Evolutionary conservation across 2,797 vertebrate genomes (phyloP).

Genomic region (Myotis findleyi): DNA sequence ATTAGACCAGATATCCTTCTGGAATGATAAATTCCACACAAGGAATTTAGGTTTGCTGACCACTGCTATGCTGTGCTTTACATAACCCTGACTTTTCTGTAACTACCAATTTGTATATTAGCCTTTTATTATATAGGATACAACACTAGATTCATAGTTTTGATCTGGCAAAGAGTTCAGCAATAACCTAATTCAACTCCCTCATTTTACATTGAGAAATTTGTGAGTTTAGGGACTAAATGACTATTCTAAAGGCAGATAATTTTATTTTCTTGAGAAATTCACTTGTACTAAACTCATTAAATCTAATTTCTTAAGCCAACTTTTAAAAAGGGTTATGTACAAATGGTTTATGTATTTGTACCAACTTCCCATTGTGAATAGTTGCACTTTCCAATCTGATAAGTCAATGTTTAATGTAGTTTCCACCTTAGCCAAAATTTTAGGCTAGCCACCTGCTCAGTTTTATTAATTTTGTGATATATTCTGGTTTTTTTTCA

Average conservation of each 20-base stretch:
- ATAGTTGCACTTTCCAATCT: neutral
- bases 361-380: neutral
- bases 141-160: neutral
- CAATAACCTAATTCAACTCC: neutral
- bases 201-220: neutral
- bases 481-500: neutral
- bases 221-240: neutral
- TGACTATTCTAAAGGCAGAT: neutral
- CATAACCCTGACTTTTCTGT: neutral
- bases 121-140: too few relatives aligned
- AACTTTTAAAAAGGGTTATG: neutral
- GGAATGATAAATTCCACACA: too few relatives aligned
- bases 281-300: neutral
- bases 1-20: too few relatives aligned
- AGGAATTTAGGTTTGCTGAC: too few relatives aligned
- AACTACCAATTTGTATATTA: neutral
- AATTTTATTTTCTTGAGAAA: conserved; percentile 30
- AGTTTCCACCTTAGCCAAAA: neutral
- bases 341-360: neutral
- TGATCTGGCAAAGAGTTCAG: neutral
- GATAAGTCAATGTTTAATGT: neutral
- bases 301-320: conserved; percentile 32
- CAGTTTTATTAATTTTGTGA: neutral
- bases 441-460: neutral
- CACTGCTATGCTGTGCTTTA: neutral